A percentile compares a stretch with the other conserved stretches of the same genome.
phyloP scores from a whole-genome alignment of 2,888 invertebrate genomes.

The Philopedon plagiatum region DNA sequence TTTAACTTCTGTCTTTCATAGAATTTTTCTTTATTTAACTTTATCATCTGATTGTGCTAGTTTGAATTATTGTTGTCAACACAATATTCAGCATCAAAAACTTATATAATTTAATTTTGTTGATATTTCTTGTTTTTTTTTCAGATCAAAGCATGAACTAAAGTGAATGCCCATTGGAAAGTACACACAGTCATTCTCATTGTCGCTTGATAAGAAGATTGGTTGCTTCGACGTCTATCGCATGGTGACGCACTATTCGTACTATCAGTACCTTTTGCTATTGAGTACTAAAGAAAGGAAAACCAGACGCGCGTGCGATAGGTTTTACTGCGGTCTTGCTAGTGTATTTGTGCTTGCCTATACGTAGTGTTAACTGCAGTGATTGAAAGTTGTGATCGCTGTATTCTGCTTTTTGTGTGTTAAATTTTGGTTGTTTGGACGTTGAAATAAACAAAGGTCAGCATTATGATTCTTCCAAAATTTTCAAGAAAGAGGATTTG shows the following conservation, averaged over 20 bases:
- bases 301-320: neutral
- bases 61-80: too few species aligned
- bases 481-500: neutral
- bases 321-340: neutral
- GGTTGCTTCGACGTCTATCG: neutral
- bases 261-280: too few species aligned
- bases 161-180: conserved; percentile 13
- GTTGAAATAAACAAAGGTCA: too few species aligned
- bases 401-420: neutral
- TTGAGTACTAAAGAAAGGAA: neutral
- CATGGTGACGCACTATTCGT: neutral
- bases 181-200: neutral
- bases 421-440: neutral
- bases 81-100: too few species aligned
- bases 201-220: conserved; percentile 9
- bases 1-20: too few species aligned
- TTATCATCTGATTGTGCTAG: too few species aligned
- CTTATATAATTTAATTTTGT: too few species aligned
- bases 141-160: conserved; percentile 16
- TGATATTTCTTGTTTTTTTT: neutral
- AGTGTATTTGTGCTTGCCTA: conserved; percentile 8
- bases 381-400: neutral
- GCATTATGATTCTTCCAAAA: neutral
- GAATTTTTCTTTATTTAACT: too few species aligned
- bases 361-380: neutral